These are phyloP conservation scores for Troides aeacus DNA, from an alignment of 2,888 invertebrate species.

Conservation along the genomic window DNA sequence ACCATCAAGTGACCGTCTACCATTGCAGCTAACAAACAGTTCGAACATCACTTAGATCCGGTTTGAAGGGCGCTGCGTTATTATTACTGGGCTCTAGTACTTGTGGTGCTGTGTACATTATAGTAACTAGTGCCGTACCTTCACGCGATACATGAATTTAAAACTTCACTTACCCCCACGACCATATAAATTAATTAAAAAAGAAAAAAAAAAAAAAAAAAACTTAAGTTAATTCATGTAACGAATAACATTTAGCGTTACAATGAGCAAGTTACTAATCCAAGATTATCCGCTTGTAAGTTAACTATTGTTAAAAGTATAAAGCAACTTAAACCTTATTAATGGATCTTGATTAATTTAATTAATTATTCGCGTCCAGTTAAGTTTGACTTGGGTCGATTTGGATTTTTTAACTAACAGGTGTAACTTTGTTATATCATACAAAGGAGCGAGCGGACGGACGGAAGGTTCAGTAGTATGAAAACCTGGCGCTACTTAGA, in stretches of 20 bases:
- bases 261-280: conserved; percentile 5
- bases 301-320: conserved; percentile 12
- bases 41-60: no score
- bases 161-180: not conserved
- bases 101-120: no score
- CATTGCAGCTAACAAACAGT: no score
- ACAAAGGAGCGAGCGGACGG: no score
- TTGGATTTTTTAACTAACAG: not conserved
- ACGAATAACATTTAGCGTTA: not conserved
- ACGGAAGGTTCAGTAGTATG: no score
- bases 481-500: no score
- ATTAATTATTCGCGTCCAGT: conserved; percentile 8
- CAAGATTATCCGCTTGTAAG: conserved; percentile 9
- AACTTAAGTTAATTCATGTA: not conserved
- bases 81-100: no score
- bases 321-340: conserved; percentile 5
- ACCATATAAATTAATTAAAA: not conserved
- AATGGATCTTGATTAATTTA: conserved; percentile 7
- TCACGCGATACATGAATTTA: no score
- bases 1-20: no score
- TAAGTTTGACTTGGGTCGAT: conserved; percentile 2
- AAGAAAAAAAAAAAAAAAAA: not conserved
- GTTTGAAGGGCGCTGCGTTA: no score
- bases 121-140: no score
- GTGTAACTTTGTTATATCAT: not conserved